These are phyloP conservation scores for Limosa lapponica DNA, from an alignment of 2,797 vertebrate genomes.

Conservation along the genomic window DNA sequence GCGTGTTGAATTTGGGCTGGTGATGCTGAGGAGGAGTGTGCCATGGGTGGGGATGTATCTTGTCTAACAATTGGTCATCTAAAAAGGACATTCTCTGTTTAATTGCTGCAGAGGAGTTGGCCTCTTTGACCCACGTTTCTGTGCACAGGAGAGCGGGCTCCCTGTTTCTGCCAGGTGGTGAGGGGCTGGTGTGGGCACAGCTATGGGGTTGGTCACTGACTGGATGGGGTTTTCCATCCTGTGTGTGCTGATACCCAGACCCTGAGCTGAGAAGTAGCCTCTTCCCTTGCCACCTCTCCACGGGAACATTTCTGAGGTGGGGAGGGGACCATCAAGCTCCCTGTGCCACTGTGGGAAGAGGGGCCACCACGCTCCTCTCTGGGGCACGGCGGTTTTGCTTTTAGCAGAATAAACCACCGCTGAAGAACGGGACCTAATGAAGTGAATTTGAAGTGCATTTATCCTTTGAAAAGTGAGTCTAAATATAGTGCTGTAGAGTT, in stretches of 20 bases:
- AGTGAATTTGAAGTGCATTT: slow-evolving; percentile 29
- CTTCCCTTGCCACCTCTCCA: accelerated
- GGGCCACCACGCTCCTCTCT: accelerated
- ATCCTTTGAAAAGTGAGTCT: slow-evolving; percentile 34
- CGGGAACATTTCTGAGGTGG: not conserved
- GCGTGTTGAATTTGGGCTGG: not conserved
- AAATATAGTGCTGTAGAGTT: slow-evolving; percentile 40
- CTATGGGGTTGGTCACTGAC: accelerated
- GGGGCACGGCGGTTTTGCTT: accelerated
- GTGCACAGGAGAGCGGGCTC: accelerated
- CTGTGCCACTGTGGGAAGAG: not conserved
- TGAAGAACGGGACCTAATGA: slow-evolving; percentile 14
- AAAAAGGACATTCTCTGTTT: not conserved
- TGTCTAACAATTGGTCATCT: slow-evolving; percentile 28
- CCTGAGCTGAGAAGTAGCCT: not conserved
- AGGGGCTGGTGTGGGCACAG: not conserved
- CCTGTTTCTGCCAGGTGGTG: not conserved
- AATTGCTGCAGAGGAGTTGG: not conserved
- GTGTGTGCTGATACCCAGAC: accelerated
- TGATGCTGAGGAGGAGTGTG: not conserved
- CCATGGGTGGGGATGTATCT: not conserved
- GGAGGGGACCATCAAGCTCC: not conserved
- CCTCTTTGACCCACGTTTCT: accelerated
- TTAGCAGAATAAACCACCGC: not conserved
- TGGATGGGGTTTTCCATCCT: not conserved